Evolutionary conservation across 1,140 invertebrate genomes (phyloP).

Genomic region (Kradibia gibbosae): DNA sequence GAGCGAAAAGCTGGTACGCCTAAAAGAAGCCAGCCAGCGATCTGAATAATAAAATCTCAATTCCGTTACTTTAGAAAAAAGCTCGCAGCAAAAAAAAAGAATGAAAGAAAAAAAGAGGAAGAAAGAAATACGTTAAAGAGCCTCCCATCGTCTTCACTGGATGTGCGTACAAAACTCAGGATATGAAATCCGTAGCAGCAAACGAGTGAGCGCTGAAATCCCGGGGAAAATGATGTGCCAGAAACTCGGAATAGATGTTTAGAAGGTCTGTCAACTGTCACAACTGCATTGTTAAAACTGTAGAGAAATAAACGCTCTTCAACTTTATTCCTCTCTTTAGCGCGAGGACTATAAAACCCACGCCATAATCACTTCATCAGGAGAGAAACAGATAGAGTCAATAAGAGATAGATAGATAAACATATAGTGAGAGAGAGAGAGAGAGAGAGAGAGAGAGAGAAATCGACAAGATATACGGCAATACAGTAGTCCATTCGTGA

Average conservation of each 20-base stretch:
- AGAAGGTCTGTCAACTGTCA: slow-evolving; percentile 46
- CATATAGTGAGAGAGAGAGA: too few species aligned
- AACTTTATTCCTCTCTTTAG: slow-evolving; percentile 40
- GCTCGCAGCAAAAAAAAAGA: not conserved
- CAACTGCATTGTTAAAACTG: not conserved
- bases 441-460: slow-evolving; percentile 2
- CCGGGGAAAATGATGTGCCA: slow-evolving; percentile 38
- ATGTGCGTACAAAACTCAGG: not conserved
- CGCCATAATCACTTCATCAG: slow-evolving; percentile 36
- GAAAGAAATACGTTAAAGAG: not conserved
- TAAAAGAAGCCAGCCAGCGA: slow-evolving; percentile 39
- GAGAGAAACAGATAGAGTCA: not conserved
- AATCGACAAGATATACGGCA: not conserved
- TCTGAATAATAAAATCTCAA: slow-evolving; percentile 50
- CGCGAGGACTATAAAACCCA: slow-evolving; percentile 35
- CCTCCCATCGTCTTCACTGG: not conserved
- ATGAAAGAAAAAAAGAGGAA: not conserved
- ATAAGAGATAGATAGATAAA: slow-evolving; percentile 8
- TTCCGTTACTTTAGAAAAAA: slow-evolving; percentile 37
- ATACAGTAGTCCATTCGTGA: not conserved
- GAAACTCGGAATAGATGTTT: slow-evolving; percentile 34
- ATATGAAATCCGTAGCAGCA: not conserved
- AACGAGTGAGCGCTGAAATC: not conserved
- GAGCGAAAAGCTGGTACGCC: slow-evolving; percentile 27
- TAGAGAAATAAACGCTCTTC: slow-evolving; percentile 32